These are phyloP conservation scores for Phrynocephalus vlangalii DNA, from an alignment of 2,797 vertebrate species.

Conservation along the genomic window DNA sequence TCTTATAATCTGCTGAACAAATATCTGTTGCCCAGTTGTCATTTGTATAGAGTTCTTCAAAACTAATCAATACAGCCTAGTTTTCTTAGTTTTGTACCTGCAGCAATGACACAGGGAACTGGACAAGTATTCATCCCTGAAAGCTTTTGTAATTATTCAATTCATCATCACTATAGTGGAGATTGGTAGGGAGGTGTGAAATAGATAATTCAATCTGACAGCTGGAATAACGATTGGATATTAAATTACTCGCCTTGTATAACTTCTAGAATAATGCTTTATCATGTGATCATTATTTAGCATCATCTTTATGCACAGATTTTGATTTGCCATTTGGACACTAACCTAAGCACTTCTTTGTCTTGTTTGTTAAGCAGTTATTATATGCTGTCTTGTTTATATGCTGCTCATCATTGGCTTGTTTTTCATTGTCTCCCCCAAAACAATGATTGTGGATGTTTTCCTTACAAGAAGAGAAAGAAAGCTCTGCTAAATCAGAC, in stretches of 20 bases:
- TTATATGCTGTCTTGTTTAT: background rate
- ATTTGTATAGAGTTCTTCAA: slow-evolving; percentile 9
- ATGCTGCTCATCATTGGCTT: background rate
- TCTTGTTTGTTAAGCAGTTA: slow-evolving; percentile 13
- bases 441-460: background rate
- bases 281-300: slow-evolving; percentile 33
- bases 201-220: slow-evolving; percentile 21
- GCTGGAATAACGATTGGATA: slow-evolving; percentile 35
- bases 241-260: slow-evolving; percentile 50
- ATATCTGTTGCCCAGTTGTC: slow-evolving; percentile 50
- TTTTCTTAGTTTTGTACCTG: slow-evolving; percentile 27
- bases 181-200: background rate
- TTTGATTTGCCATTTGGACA: slow-evolving; percentile 21
- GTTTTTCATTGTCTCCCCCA: background rate
- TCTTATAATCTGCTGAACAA: slow-evolving; percentile 17
- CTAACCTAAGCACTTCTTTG: slow-evolving; percentile 12
- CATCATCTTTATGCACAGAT: slow-evolving; percentile 23
- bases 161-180: slow-evolving; percentile 2
- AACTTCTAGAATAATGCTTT: slow-evolving; percentile 31
- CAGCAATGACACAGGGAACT: slow-evolving; percentile 30
- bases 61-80: slow-evolving; percentile 43
- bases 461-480: background rate
- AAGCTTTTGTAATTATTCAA: slow-evolving; percentile 54
- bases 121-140: slow-evolving; percentile 44
- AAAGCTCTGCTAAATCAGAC: background rate